Evolutionary conservation across 2,113 vertebrate genomes (phyloP), one percentile per base, ranked within the genome.

Genomic region (Megalops atlanticus): DNA sequence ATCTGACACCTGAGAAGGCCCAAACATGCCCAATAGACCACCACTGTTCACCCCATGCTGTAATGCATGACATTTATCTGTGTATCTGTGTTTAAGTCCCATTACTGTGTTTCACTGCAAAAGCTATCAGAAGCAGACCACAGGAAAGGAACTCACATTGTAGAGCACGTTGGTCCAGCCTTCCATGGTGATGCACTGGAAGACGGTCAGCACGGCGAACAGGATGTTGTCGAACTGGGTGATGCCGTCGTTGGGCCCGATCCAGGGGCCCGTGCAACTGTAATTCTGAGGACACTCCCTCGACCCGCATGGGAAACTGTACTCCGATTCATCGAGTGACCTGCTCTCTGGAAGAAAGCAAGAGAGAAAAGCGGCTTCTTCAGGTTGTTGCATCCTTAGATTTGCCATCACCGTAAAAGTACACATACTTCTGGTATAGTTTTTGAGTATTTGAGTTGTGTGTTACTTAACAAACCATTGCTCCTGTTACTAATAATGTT

Each of bases 161-260:
- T 99, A 99, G 86, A 99, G 95, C 81, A 99, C 97, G 58, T 96
- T 97, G 88, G 98, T 99, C 98, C 98, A 99, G 80, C 98, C 98
- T 93, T 99, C 98, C 98, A 99, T 99, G 88, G 98, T 99, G 91
- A 99, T 99, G 92, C 98, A 99, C 91, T 99, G 98, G 95, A 99
- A 99, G 90, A 99, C 98, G 0, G 98, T 99, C 89, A 99, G 92
- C 83, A 99, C 93, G 73, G 98, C 97, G 77, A 99, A 99, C 72
- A 99, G 94, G 92, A 99, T 99, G 96, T 99, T 99, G 91, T 99
- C 98, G 0, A 99, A 99, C 93, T 99, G 98, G 0, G 98, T 99
- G 92, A 99, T 99, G 88, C 98, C 98, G 0, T 99, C 96, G 0
- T 99, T 99, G 78, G 98, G 98, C 80, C 98, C 98, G 0, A 98